Percentiles rank a stretch among this genome's conserved stretches.
Evolutionary conservation across 2,113 vertebrate species (phyloP).

Genomic region (Chauna torquata): DNA sequence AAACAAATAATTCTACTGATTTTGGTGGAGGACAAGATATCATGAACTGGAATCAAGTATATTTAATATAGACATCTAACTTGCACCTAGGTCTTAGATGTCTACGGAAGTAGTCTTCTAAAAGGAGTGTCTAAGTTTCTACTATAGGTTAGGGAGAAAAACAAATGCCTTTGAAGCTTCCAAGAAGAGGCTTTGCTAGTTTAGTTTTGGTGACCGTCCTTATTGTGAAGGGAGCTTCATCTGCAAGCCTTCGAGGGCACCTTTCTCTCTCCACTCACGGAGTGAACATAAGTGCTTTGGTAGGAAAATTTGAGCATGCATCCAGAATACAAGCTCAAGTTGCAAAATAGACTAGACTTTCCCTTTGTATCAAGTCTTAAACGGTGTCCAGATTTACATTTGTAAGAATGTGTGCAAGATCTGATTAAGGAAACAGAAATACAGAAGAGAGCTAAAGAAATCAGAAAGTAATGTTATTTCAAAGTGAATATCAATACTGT

Average conservation of each 20-base stretch:
- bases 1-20: neutral
- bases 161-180: neutral
- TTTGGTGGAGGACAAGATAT: neutral
- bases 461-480: neutral
- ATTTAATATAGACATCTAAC: neutral
- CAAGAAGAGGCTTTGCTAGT: neutral
- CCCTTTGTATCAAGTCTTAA: neutral
- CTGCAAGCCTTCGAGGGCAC: neutral
- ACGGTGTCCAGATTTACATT: neutral
- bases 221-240: neutral
- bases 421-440: neutral
- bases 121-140: neutral
- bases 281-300: neutral
- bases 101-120: neutral
- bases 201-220: neutral
- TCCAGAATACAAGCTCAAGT: neutral
- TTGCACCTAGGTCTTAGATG: neutral
- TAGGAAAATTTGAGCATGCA: neutral
- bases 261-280: neutral
- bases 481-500: neutral
- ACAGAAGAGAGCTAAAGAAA: neutral
- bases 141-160: neutral
- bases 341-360: neutral
- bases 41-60: neutral
- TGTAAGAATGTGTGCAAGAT: neutral